Evolutionary conservation across 1,140 invertebrate species (phyloP).

Genomic region (Conopomorpha cramerella): DNA sequence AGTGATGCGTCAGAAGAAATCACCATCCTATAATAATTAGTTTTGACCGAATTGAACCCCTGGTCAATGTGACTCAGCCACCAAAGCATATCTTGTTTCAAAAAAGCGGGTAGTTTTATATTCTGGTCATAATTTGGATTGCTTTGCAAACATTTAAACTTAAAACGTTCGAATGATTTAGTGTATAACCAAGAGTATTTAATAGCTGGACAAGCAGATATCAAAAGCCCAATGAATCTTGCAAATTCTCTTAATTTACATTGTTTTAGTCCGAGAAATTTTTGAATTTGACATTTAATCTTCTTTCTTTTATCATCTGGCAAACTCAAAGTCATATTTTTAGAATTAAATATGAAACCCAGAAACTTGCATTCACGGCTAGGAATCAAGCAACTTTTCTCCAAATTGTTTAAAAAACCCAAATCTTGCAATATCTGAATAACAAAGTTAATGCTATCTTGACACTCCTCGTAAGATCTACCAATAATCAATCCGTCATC

Average conservation of each 20-base stretch:
- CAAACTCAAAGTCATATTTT: not conserved
- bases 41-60: not conserved
- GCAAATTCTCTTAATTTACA: not conserved
- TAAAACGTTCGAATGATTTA: not conserved
- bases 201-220: not conserved
- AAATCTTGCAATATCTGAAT: not conserved
- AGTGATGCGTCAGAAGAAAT: not conserved
- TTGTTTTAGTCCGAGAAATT: not conserved
- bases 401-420: not conserved
- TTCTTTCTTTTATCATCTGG: not conserved
- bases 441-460: not conserved
- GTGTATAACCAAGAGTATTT: not conserved
- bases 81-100: not conserved
- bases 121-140: too few species aligned
- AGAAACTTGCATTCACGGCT: not conserved
- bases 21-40: not conserved
- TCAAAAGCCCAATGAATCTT: not conserved
- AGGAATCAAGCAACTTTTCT: constrained; percentile 1
- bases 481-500: not conserved
- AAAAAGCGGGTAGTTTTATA: too few species aligned
- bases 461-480: not conserved
- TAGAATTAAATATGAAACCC: constrained; percentile 1
- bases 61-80: not conserved
- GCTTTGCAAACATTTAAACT: not conserved
- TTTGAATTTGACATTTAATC: not conserved